Evolutionary conservation across 2,113 vertebrate genomes (phyloP).

Genomic region (Phoxinus phoxinus): DNA sequence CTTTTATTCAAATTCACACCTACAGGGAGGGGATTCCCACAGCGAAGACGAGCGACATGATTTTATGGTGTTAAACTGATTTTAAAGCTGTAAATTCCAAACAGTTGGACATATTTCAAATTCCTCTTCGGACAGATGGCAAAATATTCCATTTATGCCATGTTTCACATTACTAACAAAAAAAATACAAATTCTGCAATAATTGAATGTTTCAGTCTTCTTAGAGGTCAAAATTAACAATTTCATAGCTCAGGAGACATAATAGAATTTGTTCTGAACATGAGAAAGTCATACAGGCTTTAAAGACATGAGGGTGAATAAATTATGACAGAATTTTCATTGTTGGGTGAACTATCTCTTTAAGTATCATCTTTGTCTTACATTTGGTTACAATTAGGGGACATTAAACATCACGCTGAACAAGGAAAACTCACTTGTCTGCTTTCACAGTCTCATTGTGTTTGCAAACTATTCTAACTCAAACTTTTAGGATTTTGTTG

Average conservation of each 20-base stretch:
- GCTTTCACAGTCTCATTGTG: too few relatives aligned
- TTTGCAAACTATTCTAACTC: too few relatives aligned
- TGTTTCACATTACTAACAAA: background rate
- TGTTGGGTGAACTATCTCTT: background rate
- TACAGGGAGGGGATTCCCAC: background rate
- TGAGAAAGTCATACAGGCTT: background rate
- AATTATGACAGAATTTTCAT: background rate
- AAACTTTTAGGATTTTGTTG: too few relatives aligned
- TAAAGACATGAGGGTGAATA: background rate
- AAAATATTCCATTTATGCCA: background rate
- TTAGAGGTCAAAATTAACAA: background rate
- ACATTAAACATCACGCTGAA: too few relatives aligned
- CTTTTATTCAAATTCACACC: slow-evolving; percentile 23
- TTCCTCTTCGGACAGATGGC: background rate
- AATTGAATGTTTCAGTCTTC: background rate
- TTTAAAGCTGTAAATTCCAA: slow-evolving; percentile 1
- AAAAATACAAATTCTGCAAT: background rate
- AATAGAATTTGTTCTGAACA: background rate
- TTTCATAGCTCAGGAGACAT: background rate
- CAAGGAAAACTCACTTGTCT: too few relatives aligned
- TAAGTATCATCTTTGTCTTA: background rate
- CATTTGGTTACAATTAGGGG: background rate
- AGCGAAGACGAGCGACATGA: background rate
- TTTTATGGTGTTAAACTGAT: slow-evolving; percentile 17
- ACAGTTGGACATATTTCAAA: background rate